Conservation (phyloP, 1,140 invertebrate species). For the Gryon sp. region DNA sequence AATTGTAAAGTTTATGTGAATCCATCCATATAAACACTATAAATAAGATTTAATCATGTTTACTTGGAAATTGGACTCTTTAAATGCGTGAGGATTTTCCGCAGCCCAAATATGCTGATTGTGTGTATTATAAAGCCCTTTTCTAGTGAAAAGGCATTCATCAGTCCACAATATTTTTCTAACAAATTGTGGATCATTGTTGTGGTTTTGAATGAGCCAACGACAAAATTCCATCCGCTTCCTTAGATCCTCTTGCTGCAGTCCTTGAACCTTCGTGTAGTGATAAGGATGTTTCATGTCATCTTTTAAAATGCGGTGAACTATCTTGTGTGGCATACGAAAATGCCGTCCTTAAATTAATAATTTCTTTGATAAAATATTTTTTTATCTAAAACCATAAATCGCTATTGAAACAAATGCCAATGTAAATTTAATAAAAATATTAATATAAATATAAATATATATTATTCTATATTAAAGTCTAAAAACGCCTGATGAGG, state of each 20-base stretch:
- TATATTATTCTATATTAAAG: too few relatives aligned
- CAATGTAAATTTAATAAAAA: too few relatives aligned
- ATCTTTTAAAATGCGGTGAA: neutral
- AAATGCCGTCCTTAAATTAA: neutral
- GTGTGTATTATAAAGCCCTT: slow-evolving; percentile 72
- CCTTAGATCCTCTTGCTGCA: neutral
- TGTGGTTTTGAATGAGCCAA: neutral
- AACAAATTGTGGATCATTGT: slow-evolving; percentile 45
- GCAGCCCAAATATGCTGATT: slow-evolving; percentile 72
- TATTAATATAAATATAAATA: too few relatives aligned
- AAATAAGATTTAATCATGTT: neutral
- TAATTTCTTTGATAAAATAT: too few relatives aligned
- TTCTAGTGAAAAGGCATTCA: slow-evolving; percentile 68
- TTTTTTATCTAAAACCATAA: too few relatives aligned
- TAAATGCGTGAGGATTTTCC: slow-evolving; percentile 71
- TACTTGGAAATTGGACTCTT: slow-evolving; percentile 33
- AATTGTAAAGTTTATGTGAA: neutral
- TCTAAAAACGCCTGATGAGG: too few relatives aligned
- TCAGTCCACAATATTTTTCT: slow-evolving; percentile 69
- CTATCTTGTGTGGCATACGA: neutral
- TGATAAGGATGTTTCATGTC: neutral
- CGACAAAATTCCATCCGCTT: slow-evolving; percentile 1
- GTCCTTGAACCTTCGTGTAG: neutral
- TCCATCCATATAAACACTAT: neutral
- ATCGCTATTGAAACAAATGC: too few relatives aligned